Percentiles rank a stretch among this genome's conserved stretches.
Conservation (phyloP, 2,113 vertebrate genomes). For the Gymnarchus niloticus region DNA sequence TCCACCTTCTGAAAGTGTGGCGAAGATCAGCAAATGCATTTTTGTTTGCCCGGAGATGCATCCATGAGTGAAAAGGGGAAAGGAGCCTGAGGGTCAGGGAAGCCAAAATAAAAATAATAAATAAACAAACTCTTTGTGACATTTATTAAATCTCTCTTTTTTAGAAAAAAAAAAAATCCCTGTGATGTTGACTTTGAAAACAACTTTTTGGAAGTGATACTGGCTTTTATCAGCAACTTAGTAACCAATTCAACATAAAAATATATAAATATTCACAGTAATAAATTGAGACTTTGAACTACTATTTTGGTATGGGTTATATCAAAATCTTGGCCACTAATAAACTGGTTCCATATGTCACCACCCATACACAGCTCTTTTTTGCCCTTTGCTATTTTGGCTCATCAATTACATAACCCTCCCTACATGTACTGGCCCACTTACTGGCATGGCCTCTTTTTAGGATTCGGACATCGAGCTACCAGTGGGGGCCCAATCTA, state of each 20-base stretch:
- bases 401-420: background rate
- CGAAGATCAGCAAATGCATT: background rate
- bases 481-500: background rate
- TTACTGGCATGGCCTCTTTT: background rate
- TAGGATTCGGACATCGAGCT: no score
- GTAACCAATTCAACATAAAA: slow-evolving; percentile 2
- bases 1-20: background rate
- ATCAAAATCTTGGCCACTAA: slow-evolving; percentile 2
- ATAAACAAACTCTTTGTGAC: background rate
- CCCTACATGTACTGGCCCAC: background rate
- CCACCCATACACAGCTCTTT: background rate
- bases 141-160: background rate
- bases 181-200: background rate
- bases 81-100: no score
- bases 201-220: background rate
- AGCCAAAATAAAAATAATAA: background rate
- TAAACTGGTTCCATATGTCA: background rate
- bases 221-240: background rate
- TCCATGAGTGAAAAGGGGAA: background rate
- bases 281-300: background rate
- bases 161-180: background rate
- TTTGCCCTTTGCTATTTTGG: background rate
- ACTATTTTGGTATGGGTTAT: background rate
- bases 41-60: background rate
- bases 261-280: background rate